Evolutionary conservation across 2,113 vertebrate genomes (phyloP).

Genomic region (Apteryx owenii): DNA sequence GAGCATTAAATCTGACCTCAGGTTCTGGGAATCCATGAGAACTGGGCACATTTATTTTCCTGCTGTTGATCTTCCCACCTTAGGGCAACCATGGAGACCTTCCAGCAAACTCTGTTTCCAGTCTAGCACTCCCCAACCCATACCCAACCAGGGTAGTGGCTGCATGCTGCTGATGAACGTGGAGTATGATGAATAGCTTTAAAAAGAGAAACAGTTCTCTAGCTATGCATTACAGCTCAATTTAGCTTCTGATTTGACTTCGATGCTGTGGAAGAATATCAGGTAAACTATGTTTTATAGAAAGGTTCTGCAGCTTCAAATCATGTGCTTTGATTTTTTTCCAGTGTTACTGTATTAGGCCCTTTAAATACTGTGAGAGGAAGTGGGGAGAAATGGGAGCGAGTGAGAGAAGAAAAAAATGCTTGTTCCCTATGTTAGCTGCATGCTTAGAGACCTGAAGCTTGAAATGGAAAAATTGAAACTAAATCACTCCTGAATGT

Average conservation of each 20-base stretch:
- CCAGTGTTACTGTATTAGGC: background rate
- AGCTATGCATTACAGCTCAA: background rate
- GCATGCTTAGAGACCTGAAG: accelerated
- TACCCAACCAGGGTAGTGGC: background rate
- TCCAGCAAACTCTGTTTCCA: background rate
- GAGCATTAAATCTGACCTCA: background rate
- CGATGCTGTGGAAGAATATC: background rate
- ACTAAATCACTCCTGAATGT: background rate
- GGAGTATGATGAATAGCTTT: background rate
- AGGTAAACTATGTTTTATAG: background rate
- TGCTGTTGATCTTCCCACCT: background rate
- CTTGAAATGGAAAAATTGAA: background rate
- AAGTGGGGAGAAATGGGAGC: background rate
- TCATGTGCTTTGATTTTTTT: background rate
- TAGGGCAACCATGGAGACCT: background rate
- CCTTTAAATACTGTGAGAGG: background rate
- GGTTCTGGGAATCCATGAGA: background rate
- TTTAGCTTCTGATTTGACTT: background rate
- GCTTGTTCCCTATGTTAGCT: background rate
- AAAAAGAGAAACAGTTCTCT: background rate
- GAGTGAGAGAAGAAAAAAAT: background rate
- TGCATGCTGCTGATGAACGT: background rate
- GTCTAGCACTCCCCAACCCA: background rate
- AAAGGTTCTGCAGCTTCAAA: background rate
- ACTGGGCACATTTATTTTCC: background rate